A percentile compares a stretch with the other conserved stretches of the same genome.
phyloP scores from a whole-genome alignment of 2,797 vertebrate genomes.

The Clamator glandarius region DNA sequence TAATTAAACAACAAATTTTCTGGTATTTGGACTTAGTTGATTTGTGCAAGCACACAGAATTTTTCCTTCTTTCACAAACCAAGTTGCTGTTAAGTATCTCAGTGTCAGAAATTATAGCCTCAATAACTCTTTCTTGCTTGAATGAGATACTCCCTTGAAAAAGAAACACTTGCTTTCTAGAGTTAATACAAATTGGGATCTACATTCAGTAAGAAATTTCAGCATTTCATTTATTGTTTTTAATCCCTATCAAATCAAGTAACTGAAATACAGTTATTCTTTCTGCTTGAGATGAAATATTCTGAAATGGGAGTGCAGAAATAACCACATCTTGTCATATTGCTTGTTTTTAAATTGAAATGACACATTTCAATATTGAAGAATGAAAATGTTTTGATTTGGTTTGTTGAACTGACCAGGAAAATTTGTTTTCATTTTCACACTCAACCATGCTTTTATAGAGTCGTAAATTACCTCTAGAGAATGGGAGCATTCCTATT shows the following conservation, averaged over 20 bases:
- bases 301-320: neutral
- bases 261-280: neutral
- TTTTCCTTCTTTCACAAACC: constrained; percentile 8
- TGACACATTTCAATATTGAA: neutral
- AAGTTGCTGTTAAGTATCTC: too few relatives aligned
- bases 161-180: neutral
- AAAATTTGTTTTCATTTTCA: neutral
- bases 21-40: neutral
- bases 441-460: too few relatives aligned
- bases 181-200: neutral
- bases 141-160: neutral
- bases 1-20: constrained; percentile 16
- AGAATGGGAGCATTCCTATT: too few relatives aligned
- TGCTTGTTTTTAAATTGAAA: neutral
- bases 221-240: neutral
- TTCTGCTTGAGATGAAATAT: neutral
- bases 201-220: neutral
- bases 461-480: too few relatives aligned
- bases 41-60: neutral
- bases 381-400: neutral
- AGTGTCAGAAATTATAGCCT: neutral
- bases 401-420: neutral
- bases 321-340: neutral
- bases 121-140: neutral
- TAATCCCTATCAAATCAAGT: neutral